Conservation (phyloP, 2,113 vertebrate genomes). For the Odontesthes bonariensis region DNA sequence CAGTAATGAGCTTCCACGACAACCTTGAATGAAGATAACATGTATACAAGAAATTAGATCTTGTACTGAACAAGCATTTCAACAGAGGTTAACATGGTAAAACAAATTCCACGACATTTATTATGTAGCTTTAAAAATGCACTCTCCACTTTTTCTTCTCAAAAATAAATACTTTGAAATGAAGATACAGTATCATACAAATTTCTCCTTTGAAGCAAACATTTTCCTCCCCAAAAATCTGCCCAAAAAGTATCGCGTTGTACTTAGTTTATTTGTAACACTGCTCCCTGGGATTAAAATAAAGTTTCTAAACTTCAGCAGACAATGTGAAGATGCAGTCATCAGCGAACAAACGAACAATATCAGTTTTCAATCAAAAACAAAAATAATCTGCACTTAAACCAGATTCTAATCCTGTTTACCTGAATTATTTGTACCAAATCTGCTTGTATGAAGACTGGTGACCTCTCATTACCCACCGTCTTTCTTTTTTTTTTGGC, state of each 20-base stretch:
- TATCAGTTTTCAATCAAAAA: background rate
- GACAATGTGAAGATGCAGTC: background rate
- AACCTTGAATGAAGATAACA: background rate
- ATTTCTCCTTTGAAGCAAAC: background rate
- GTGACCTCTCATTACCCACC: background rate
- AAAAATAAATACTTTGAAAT: constrained; percentile 66
- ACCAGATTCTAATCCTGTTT: background rate
- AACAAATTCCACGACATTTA: constrained; percentile 22
- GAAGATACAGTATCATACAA: constrained; percentile 21
- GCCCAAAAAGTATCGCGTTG: background rate
- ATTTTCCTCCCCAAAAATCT: background rate
- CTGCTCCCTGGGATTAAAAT: background rate
- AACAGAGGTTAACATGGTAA: constrained; percentile 11
- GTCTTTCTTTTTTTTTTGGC: too few species aligned
- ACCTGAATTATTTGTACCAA: constrained; percentile 6
- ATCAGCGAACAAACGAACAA: background rate
- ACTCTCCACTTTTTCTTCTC: constrained; percentile 7
- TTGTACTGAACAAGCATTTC: constrained; percentile 1
- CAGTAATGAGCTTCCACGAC: background rate
- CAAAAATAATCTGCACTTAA: background rate
- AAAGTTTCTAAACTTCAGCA: too few species aligned
- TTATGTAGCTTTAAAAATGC: constrained; percentile 43
- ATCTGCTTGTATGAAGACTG: background rate
- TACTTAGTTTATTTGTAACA: constrained; percentile 1
- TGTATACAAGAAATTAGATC: background rate